Conservation (phyloP, 1,140 invertebrate genomes). For the Cotesia chilonis region DNA sequence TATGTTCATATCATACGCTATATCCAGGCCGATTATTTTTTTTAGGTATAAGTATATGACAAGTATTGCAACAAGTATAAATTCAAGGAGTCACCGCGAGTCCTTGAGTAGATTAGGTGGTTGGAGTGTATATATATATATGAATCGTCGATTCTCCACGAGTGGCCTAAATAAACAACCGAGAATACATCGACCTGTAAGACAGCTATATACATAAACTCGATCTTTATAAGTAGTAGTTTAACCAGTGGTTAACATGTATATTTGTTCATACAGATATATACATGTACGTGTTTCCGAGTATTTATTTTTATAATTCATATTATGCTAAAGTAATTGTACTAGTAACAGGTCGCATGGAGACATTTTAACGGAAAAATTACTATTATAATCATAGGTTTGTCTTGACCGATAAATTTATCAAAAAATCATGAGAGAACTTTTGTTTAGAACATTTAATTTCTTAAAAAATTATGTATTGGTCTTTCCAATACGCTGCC, state of each 20-base stretch:
- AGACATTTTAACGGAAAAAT: too few species aligned
- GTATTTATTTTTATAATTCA: too few species aligned
- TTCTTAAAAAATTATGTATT: too few species aligned
- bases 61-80: background rate
- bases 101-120: slow-evolving; percentile 10
- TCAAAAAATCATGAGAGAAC: too few species aligned
- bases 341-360: too few species aligned
- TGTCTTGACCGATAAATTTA: too few species aligned
- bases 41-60: background rate
- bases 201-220: slow-evolving; percentile 15
- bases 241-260: slow-evolving; percentile 8
- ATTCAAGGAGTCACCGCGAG: slow-evolving; percentile 12
- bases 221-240: background rate
- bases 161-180: slow-evolving; percentile 67
- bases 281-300: background rate
- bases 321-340: too few species aligned
- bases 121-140: background rate
- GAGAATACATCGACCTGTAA: slow-evolving; percentile 65
- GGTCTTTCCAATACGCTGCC: too few species aligned
- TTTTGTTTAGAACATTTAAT: too few species aligned
- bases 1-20: background rate
- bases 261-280: background rate
- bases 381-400: too few species aligned
- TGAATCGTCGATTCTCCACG: slow-evolving; percentile 59
- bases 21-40: slow-evolving; percentile 6